Conservation (phyloP, 2,888 invertebrate genomes). For the Oscheius sp. region DNA sequence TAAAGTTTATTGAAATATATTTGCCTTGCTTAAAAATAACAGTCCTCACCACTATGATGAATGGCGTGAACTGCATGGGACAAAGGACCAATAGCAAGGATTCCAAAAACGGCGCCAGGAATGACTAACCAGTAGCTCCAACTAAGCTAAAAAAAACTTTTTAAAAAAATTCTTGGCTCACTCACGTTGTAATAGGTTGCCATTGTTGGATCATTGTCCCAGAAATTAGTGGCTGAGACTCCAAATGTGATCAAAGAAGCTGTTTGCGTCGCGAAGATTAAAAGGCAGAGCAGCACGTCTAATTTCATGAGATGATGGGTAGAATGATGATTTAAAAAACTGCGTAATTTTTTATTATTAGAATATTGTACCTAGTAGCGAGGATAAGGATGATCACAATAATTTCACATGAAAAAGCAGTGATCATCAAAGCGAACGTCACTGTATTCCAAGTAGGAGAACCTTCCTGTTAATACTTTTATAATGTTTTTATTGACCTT, state of each 20-base stretch:
- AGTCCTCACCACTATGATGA: conserved; percentile 1
- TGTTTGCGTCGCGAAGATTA: conserved; percentile 5
- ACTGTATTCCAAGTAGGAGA: conserved; percentile 14
- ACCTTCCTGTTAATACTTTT: background rate
- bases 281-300: background rate
- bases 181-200: background rate
- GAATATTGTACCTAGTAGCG: background rate
- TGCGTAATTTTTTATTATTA: background rate
- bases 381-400: background rate
- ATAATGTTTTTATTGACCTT: background rate
- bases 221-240: conserved; percentile 1
- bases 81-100: conserved; percentile 17
- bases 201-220: background rate
- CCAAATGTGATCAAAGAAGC: conserved; percentile 13
- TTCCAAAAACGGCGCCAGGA: conserved; percentile 1
- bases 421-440: conserved; percentile 7
- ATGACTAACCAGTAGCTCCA: conserved; percentile 23
- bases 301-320: conserved; percentile 3
- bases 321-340: background rate
- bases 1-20: background rate
- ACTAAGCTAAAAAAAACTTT: conserved; percentile 1
- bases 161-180: background rate
- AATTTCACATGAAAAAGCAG: conserved; percentile 1
- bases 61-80: conserved; percentile 1
- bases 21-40: background rate